Conservation (phyloP, 2,113 vertebrate genomes). For the Merops nubicus region DNA sequence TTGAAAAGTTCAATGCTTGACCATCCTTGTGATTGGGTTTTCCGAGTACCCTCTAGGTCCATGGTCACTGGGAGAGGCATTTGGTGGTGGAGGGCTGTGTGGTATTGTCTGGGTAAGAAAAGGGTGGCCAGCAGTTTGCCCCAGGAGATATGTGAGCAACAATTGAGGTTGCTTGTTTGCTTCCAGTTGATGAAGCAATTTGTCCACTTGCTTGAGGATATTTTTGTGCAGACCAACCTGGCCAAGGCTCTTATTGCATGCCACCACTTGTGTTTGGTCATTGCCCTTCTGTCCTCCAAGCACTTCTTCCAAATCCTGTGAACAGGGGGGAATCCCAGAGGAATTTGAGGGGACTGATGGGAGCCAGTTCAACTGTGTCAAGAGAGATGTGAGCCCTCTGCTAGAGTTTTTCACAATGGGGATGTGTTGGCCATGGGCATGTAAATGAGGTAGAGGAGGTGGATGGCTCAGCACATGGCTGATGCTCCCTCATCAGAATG, state of each 20-base stretch:
- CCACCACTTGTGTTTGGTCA: not conserved
- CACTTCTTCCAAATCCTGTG: not conserved
- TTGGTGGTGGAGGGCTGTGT: not conserved
- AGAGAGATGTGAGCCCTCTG: not conserved
- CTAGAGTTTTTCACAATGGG: not conserved
- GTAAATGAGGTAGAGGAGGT: not conserved
- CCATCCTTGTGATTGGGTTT: no score
- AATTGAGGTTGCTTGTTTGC: not conserved
- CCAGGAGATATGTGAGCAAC: not conserved
- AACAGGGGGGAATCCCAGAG: not conserved
- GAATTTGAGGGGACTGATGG: no score
- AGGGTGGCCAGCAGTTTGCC: not conserved
- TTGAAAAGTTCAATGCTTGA: no score
- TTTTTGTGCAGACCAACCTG: not conserved
- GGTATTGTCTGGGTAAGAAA: not conserved
- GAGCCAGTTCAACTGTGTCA: not conserved
- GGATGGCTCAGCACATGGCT: not conserved
- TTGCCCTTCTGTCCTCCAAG: not conserved
- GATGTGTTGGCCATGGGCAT: not conserved
- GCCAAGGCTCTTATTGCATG: not conserved
- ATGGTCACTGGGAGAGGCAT: not conserved
- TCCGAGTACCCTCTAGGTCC: not conserved
- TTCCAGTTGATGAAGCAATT: not conserved
- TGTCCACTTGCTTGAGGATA: not conserved
- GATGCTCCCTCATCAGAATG: not conserved